Evolutionary conservation across 2,113 vertebrate genomes (phyloP).

Genomic region (Chunga burmeisteri): DNA sequence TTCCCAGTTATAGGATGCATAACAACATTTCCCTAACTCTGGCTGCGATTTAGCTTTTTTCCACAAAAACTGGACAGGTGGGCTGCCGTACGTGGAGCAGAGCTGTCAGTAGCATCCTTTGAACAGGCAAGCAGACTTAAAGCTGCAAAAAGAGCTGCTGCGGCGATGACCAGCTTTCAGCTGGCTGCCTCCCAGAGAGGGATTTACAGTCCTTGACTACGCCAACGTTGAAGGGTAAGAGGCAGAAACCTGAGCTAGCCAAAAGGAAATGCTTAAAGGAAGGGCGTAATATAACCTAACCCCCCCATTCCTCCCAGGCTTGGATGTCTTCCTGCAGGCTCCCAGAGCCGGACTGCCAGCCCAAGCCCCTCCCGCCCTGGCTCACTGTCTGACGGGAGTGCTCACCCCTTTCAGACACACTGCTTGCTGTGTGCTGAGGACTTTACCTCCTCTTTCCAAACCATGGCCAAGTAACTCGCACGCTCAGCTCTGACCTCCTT

Average conservation of each 20-base stretch:
- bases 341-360: not conserved
- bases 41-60: not conserved
- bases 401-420: not conserved
- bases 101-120: not conserved
- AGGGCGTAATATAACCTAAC: not conserved
- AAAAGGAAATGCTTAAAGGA: constrained; percentile 41
- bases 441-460: not conserved
- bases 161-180: not conserved
- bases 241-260: not conserved
- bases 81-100: accelerated
- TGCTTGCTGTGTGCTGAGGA: not conserved
- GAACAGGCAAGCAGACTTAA: not conserved
- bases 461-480: not conserved
- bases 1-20: not conserved
- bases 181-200: constrained; percentile 1
- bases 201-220: not conserved
- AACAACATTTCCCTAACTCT: not conserved
- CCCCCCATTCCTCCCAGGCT: accelerated
- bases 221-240: not conserved
- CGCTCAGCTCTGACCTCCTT: not conserved
- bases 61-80: not conserved
- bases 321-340: not conserved
- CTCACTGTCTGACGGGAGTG: not conserved
- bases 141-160: not conserved
- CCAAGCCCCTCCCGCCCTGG: accelerated